These are phyloP conservation scores for Catostylus mosaicus DNA, from an alignment of 30 jellyfish, hydroid and myxozoan species.

Conservation along the genomic window DNA sequence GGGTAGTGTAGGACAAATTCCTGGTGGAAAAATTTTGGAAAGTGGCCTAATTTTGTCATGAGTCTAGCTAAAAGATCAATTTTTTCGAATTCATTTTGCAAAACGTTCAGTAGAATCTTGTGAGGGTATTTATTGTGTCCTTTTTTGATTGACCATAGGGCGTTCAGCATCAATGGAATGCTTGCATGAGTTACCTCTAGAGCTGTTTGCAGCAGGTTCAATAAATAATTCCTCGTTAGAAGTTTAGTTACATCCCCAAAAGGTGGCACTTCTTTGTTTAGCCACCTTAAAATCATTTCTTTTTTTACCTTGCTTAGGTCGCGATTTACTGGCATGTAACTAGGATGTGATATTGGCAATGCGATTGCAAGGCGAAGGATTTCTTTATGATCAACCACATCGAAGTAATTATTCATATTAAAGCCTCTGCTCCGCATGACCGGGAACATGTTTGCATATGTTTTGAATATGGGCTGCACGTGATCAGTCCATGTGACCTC, in stretches of 20 bases:
- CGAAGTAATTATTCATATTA: slow-evolving; percentile 49
- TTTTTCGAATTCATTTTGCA: slow-evolving; percentile 10
- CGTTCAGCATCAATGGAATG: slow-evolving; percentile 35
- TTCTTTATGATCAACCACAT: slow-evolving; percentile 55
- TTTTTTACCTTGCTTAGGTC: slow-evolving; percentile 28
- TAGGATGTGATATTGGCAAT: slow-evolving; percentile 58
- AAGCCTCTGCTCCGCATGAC: slow-evolving; percentile 47
- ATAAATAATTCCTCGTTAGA: slow-evolving; percentile 25
- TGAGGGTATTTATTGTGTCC: slow-evolving; percentile 9
- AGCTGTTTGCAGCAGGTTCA: slow-evolving; percentile 38
- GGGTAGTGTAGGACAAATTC: slow-evolving; percentile 46
- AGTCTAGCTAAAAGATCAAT: slow-evolving; percentile 9
- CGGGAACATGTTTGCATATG: slow-evolving; percentile 56
- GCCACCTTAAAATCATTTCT: slow-evolving; percentile 47
- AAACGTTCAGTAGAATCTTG: background rate
- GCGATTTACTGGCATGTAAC: slow-evolving; percentile 62
- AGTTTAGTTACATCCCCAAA: slow-evolving; percentile 40
- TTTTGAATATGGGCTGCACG: slow-evolving; percentile 44
- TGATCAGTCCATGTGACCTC: slow-evolving; percentile 52
- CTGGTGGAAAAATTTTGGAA: slow-evolving; percentile 34
- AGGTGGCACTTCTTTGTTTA: slow-evolving; percentile 29
- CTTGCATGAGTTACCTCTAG: slow-evolving; percentile 48
- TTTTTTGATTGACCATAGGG: slow-evolving; percentile 47
- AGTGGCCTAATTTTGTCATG: slow-evolving; percentile 20
- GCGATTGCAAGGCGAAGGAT: slow-evolving; percentile 16